phyloP scores from a whole-genome alignment of 30 jellyfish, hydroid and myxozoan species.

The Calvadosia cruxmelitensis region DNA sequence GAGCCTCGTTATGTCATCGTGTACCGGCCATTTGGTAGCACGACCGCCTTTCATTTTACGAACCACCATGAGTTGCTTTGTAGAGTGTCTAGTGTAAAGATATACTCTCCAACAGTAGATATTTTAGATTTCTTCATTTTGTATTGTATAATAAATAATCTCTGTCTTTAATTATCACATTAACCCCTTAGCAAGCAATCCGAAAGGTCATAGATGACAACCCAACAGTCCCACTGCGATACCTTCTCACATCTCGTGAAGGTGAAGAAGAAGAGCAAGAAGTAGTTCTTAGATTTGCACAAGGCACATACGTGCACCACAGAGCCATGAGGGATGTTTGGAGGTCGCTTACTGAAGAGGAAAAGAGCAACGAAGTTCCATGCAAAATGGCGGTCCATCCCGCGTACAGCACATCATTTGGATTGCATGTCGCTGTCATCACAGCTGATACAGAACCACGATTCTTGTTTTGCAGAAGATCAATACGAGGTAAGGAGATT shows the following conservation, averaged over 20 bases:
- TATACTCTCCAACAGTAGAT: no score
- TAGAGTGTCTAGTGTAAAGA: no score
- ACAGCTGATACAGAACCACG: slow-evolving; percentile 62
- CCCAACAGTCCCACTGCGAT: slow-evolving; percentile 44
- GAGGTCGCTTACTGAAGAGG: slow-evolving; percentile 45
- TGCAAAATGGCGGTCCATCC: slow-evolving; percentile 41
- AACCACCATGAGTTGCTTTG: no score
- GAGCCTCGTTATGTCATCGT: no score
- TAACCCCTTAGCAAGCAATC: slow-evolving; percentile 36
- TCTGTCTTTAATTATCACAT: no score
- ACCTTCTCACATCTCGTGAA: slow-evolving; percentile 50
- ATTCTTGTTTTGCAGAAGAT: slow-evolving; percentile 59
- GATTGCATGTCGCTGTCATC: slow-evolving; percentile 70
- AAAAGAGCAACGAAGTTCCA: slow-evolving; percentile 38
- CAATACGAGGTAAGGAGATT: slow-evolving; percentile 58
- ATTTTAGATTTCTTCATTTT: no score
- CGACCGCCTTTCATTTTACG: no score
- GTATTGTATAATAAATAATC: no score
- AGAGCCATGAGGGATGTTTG: slow-evolving; percentile 69
- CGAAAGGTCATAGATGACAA: slow-evolving; percentile 44
- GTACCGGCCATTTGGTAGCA: no score
- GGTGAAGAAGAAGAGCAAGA: slow-evolving; percentile 59
- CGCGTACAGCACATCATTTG: slow-evolving; percentile 69
- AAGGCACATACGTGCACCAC: slow-evolving; percentile 78
- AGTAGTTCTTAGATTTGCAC: slow-evolving; percentile 29